Evolutionary conservation across 2,113 vertebrate species (phyloP).

Genomic region (Euleptes europaea): DNA sequence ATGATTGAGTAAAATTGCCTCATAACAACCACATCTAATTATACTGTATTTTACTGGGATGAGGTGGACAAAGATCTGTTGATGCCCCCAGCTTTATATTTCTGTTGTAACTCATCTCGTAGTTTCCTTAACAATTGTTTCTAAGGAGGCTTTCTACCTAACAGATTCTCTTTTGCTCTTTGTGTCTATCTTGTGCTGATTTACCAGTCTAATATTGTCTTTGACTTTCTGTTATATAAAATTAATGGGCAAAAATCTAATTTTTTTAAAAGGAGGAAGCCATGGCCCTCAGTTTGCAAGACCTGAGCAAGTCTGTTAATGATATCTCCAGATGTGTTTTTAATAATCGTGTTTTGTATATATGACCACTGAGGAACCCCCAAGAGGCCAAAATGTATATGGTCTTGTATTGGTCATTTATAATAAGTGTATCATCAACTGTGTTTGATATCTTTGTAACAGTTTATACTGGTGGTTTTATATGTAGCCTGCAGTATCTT

Average conservation of each 20-base stretch:
- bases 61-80: constrained; percentile 7
- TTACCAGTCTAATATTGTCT: background rate
- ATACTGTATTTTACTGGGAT: background rate
- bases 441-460: too few relatives aligned
- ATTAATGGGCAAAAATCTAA: too few relatives aligned
- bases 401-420: too few relatives aligned
- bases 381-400: too few relatives aligned
- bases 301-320: background rate
- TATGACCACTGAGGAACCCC: too few relatives aligned
- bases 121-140: constrained; percentile 2
- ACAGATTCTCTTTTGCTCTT: background rate
- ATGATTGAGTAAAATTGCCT: constrained; percentile 19
- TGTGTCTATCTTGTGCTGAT: background rate
- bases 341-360: too few relatives aligned
- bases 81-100: background rate
- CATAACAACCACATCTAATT: constrained; percentile 21
- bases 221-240: too few relatives aligned
- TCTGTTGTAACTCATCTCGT: background rate
- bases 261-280: background rate
- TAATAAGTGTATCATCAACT: too few relatives aligned
- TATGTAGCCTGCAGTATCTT: too few relatives aligned
- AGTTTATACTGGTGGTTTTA: too few relatives aligned
- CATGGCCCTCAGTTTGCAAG: too few relatives aligned
- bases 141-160: background rate
- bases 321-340: too few relatives aligned